Conservation (phyloP, 2,888 invertebrate species). For the Drosophila paucipuncta region DNA sequence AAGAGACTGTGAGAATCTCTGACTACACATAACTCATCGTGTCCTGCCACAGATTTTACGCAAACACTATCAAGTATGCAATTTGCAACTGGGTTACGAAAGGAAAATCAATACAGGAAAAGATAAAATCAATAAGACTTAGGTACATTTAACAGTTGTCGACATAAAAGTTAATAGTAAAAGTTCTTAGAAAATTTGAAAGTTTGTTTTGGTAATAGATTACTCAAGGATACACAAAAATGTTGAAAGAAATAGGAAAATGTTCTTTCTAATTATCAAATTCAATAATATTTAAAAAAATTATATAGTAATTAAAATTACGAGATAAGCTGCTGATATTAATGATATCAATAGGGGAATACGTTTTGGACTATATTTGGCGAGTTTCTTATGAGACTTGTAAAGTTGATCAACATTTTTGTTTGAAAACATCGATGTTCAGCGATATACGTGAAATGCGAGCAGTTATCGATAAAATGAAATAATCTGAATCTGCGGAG, state of each 20-base stretch:
- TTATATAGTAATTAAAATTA: no score
- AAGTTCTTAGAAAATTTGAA: background rate
- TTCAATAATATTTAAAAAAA: background rate
- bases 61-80: constrained; percentile 38
- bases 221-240: background rate
- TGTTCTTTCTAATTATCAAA: background rate
- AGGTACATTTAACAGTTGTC: background rate
- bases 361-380: background rate
- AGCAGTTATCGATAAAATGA: background rate
- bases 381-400: background rate
- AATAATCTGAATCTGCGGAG: background rate
- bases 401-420: background rate
- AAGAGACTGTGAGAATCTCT: constrained; percentile 17
- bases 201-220: background rate
- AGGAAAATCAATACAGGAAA: background rate
- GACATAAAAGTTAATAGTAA: background rate
- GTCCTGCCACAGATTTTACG: constrained; percentile 14
- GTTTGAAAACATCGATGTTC: background rate
- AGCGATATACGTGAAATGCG: background rate
- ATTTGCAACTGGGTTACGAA: background rate
- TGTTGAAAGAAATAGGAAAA: background rate
- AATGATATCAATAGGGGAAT: background rate
- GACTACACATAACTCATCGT: constrained; percentile 29
- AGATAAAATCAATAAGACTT: background rate
- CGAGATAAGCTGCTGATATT: no score